These are phyloP conservation scores for Symphodus melops DNA, from an alignment of 2,113 vertebrate species.

Conservation along the genomic window DNA sequence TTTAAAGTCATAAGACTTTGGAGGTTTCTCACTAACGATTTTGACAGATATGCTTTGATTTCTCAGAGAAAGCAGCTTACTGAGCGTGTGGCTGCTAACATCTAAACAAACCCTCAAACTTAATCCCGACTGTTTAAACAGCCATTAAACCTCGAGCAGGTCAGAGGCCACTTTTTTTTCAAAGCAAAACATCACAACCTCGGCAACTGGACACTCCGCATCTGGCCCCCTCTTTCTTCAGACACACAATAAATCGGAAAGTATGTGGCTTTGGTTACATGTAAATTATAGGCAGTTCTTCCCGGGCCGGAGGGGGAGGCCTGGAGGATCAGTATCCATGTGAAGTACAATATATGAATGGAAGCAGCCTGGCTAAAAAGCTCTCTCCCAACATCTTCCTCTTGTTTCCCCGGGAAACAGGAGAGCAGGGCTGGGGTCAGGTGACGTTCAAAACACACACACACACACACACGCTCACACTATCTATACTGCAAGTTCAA, in stretches of 20 bases:
- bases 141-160: conserved; percentile 31
- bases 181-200: conserved; percentile 39
- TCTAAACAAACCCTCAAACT: conserved; percentile 22
- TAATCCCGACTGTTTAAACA: conserved; percentile 22
- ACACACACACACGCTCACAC: conserved; percentile 13
- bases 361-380: conserved; percentile 67
- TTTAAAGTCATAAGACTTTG: conserved; percentile 26
- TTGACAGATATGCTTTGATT: conserved; percentile 16
- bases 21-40: conserved; percentile 19
- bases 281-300: conserved; percentile 81
- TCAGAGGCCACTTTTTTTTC: conserved; percentile 54
- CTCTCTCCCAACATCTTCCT: conserved; percentile 73
- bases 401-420: conserved; percentile 75
- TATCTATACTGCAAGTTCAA: conserved; percentile 28
- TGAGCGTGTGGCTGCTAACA: not conserved
- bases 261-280: conserved; percentile 78
- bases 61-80: not conserved
- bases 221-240: conserved; percentile 75
- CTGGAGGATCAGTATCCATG: conserved; percentile 75
- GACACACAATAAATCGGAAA: conserved; percentile 78
- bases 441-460: conserved; percentile 57
- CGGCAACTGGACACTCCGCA: conserved; percentile 73
- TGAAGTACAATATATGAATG: conserved; percentile 73
- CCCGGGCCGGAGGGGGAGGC: conserved; percentile 60
- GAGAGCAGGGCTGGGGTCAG: conserved; percentile 70